Evolutionary conservation across 2,888 invertebrate species (phyloP), one percentile per base, ranked within the genome.

Genomic region (Sminthurinus aureus): DNA sequence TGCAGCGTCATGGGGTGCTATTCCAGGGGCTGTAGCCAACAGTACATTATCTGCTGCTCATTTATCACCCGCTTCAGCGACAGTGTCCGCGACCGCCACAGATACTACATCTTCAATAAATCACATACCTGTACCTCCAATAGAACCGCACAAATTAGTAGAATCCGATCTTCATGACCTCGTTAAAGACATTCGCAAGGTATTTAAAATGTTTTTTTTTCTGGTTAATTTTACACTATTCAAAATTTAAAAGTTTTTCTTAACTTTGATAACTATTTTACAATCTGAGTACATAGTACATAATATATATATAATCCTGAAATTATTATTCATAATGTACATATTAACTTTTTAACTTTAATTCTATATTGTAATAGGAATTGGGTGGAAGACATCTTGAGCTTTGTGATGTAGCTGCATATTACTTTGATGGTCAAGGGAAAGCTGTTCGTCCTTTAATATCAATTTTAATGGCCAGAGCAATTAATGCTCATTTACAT

Each of bases 351-450:
- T 38, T 38, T 38, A 6, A 38, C 1, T 38, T 38, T 38, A 4
- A 38, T 38, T 38, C 1, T 18, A 8, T n/a, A 64, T 64, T 64
- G 9, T 64, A 50, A 66, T 77, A 86, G 86, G 86, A 85, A 74
- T 74, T 86, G n/a, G 85, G 84, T 67, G 84, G 86, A 26, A 73
- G 79, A 26, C 83, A 86, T 66, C 22, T 79, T 64, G 86, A 86
- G 67, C 78, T 86, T 38, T 85, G 85, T 76, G 84, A 85, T 81
- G 85, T 86, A n/a, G 95, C 98, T 87, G 95, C 96, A 90, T 99
- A 99, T 92, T 98, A 99, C 92, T 98, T 99, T 92, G 97, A 98
- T 91, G 98, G 98, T 86, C 96, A 98, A 91, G 99, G 99, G 90
- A 99, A 99, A 92, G 96, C 98, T 88, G 93, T 99, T 88, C 93